Evolutionary conservation across 2,797 vertebrate genomes (phyloP).

Genomic region (Nyctalus aviator): DNA sequence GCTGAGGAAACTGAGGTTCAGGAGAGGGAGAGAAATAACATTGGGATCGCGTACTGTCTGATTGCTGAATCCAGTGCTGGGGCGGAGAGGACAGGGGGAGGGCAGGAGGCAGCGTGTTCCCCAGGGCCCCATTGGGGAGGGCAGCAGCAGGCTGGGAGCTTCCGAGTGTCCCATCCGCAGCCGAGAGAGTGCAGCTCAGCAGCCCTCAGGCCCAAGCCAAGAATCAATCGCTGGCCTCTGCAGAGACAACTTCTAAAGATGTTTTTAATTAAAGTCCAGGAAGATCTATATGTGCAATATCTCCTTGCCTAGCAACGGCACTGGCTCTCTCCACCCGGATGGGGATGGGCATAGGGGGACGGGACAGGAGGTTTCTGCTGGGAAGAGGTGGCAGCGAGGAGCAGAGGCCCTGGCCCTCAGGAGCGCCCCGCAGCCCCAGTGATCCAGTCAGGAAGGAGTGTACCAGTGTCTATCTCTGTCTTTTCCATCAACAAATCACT

Average conservation of each 20-base stretch:
- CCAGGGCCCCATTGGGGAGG: slow-evolving; percentile 15
- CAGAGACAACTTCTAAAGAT: slow-evolving; percentile 84
- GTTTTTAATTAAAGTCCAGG: slow-evolving; percentile 86
- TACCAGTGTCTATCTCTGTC: neutral
- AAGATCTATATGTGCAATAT: slow-evolving; percentile 84
- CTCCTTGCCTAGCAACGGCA: slow-evolving; percentile 82
- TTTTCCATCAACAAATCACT: neutral
- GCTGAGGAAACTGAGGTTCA: slow-evolving; percentile 34
- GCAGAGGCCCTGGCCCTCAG: neutral
- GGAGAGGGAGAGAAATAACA: neutral
- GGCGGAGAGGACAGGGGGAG: neutral
- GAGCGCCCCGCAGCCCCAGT: neutral
- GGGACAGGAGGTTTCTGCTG: slow-evolving; percentile 42
- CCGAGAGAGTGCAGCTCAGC: slow-evolving; percentile 71
- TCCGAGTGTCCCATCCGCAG: slow-evolving; percentile 32
- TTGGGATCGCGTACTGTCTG: neutral
- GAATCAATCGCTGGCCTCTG: slow-evolving; percentile 82
- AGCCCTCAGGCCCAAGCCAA: slow-evolving; percentile 77
- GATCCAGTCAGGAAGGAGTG: neutral
- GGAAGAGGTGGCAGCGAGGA: neutral
- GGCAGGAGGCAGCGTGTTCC: neutral
- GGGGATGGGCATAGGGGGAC: neutral
- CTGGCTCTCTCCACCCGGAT: slow-evolving; percentile 27
- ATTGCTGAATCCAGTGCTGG: neutral
- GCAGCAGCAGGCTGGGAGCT: neutral